Base-by-base conservation (phyloP, 2,888 invertebrate species). In the Apotomis turbidana region DNA sequence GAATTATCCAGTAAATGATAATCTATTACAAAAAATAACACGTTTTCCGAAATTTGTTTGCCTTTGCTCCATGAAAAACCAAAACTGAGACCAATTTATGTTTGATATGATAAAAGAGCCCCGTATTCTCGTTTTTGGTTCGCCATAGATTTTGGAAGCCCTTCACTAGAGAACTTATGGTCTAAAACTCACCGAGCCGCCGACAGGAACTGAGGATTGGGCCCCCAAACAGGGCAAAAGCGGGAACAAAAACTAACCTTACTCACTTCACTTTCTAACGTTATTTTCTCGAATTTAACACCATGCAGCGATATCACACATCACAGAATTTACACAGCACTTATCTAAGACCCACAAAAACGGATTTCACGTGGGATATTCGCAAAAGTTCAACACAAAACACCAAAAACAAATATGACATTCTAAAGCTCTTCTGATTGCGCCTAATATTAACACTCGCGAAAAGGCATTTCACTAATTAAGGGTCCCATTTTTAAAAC, bases 181-280 rank as follows among this genome's bases (percentile, higher is more conserved):
- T 71, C 92, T 93, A 93, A 85, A 86, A 93, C 93, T 93, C 87
- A 93, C 93, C 92, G 83, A 88, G 84, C 91, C 87, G 93, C 83
- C 79, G 86, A 78, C 87, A 82, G 85, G 83, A 85, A 76, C 75
- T 74, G 75, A 80, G 83, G 77, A 76, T 80, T 80, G 80, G 80
- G 77, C 79, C 80, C 84, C 80, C 81, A 78, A 80, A 74, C 71
- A 74, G 78, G 78, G 81, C 84, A 86, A 88, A 83, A 92, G 92
- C 91, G 91, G 91, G 91, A 91, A 91, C 87, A 79, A 84, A 90
- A 91, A 90, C 90, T 92, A 92, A 93, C 92, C 93, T 92, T 86
- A 74, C 63, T 68, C 71, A 74, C 75, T 64, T 64, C 72, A 73
- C 73, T 73, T 73, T 73, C 70, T 73, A 69, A 66, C 55, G 52